Evolutionary conservation across 2,797 vertebrate genomes (phyloP).

Genomic region (Chrysocyon brachyurus): DNA sequence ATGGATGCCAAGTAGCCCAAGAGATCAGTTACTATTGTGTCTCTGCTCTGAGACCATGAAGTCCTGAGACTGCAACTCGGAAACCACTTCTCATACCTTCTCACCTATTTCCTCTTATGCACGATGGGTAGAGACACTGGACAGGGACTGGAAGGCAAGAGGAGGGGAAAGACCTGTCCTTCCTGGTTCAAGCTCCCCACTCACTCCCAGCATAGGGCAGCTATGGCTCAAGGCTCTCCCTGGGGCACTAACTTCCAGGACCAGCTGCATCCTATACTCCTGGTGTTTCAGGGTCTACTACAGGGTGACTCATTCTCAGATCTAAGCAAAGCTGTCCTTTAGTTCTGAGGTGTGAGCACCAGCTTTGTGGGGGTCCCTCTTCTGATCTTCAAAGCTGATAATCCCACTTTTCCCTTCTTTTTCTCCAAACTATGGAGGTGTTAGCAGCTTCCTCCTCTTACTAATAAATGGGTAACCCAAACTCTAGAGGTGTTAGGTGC

Average conservation of each 20-base stretch:
- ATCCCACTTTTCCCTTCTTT: not conserved
- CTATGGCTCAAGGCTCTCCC: accelerated
- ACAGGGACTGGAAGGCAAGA: no score
- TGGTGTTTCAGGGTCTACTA: accelerated
- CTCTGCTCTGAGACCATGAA: not conserved
- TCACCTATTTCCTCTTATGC: not conserved
- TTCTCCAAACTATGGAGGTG: not conserved
- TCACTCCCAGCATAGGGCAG: not conserved
- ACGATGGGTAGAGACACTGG: accelerated
- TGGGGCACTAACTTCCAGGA: not conserved
- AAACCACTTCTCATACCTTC: not conserved
- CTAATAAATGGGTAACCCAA: no score
- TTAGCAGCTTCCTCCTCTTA: not conserved
- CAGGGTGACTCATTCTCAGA: not conserved
- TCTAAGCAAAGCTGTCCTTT: not conserved
- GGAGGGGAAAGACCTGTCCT: not conserved
- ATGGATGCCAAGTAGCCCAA: not conserved
- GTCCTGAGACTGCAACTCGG: not conserved
- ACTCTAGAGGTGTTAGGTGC: not conserved
- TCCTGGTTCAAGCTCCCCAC: not conserved
- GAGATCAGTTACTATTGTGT: not conserved
- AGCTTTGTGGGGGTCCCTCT: not conserved
- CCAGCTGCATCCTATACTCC: accelerated
- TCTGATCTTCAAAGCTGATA: not conserved
- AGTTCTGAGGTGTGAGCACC: not conserved